Conservation (phyloP, 2,113 vertebrate species). For the Mormyrus iriodes region DNA sequence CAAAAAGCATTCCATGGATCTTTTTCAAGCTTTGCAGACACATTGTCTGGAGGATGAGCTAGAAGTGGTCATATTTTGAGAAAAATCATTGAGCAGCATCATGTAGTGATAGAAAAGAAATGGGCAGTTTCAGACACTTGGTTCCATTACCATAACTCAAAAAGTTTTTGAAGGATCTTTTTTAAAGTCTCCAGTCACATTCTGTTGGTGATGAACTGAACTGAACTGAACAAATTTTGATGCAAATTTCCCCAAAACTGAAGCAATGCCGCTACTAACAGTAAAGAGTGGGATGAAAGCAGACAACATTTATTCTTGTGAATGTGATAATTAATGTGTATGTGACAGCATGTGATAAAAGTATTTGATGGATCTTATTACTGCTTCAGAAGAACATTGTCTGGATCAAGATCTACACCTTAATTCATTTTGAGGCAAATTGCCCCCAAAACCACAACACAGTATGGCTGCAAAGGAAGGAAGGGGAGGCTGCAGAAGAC, state of each 20-base stretch:
- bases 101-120: not conserved
- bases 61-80: not conserved
- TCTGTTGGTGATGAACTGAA: not conserved
- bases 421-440: no score
- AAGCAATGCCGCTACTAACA: not conserved
- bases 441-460: no score
- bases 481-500: not conserved
- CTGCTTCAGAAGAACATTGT: no score
- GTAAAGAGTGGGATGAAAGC: not conserved
- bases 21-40: no score
- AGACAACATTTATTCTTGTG: not conserved
- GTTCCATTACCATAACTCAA: not conserved
- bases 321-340: not conserved
- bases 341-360: no score
- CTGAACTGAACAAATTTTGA: not conserved
- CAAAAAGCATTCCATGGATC: not conserved
- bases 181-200: not conserved
- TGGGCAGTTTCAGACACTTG: not conserved
- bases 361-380: not conserved
- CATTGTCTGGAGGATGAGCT: no score
- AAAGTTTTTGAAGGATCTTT: not conserved
- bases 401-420: no score
- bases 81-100: not conserved
- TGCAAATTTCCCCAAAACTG: not conserved
- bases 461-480: not conserved